phyloP scores from a whole-genome alignment of 2,797 vertebrate species.

The Picus viridis region DNA sequence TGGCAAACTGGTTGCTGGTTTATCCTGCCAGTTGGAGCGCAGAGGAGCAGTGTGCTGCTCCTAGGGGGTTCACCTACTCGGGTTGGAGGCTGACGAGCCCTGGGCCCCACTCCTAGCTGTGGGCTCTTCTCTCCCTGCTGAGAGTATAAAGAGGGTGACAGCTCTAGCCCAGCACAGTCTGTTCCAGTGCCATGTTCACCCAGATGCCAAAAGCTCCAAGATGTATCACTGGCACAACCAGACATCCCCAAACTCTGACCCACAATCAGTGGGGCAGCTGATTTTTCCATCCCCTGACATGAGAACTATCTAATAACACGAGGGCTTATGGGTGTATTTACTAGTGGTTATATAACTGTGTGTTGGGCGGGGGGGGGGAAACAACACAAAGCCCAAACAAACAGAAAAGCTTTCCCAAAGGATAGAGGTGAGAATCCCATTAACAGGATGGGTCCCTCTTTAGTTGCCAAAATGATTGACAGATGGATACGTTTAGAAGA shows the following conservation, averaged over 20 bases:
- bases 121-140: neutral
- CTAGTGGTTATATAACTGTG: neutral
- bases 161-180: neutral
- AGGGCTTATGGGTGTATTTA: neutral
- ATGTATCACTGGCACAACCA: rapidly evolving
- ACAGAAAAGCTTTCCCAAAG: conserved; percentile 34
- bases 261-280: rapidly evolving
- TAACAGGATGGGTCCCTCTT: neutral
- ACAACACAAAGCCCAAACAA: neutral
- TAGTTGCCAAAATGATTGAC: conserved; percentile 30
- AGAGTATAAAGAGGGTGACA: neutral
- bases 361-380: neutral
- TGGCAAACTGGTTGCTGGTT: neutral
- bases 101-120: rapidly evolving
- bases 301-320: neutral
- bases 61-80: neutral
- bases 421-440: conserved; percentile 17
- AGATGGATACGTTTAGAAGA: conserved; percentile 42
- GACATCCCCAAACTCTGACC: neutral
- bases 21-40: neutral
- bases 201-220: rapidly evolving
- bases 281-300: neutral
- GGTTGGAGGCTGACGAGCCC: neutral
- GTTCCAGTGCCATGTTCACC: rapidly evolving
- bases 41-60: neutral